phyloP scores from a whole-genome alignment of 2,888 invertebrate genomes.

The Fragum whitleyi region DNA sequence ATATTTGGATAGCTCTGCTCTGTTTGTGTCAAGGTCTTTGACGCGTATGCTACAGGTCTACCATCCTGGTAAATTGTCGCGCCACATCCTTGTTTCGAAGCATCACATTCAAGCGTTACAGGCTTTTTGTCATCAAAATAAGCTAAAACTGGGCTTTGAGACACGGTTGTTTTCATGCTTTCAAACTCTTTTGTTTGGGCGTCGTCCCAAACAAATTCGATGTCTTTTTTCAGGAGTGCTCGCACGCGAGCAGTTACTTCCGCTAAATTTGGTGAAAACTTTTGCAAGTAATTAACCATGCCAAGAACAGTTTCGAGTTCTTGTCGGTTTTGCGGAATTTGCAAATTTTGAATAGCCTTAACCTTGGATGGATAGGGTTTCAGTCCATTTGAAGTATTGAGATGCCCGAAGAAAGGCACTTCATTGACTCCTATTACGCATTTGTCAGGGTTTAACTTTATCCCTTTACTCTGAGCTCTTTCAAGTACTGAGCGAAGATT shows the following conservation, averaged over 20 bases:
- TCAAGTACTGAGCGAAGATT: constrained; percentile 34
- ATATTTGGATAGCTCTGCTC: constrained; percentile 69
- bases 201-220: constrained; percentile 39
- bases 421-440: constrained; percentile 29
- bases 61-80: constrained; percentile 56
- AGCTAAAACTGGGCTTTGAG: constrained; percentile 14
- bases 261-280: too few relatives aligned
- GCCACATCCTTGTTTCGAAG: constrained; percentile 22
- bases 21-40: constrained; percentile 65
- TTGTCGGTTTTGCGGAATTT: constrained; percentile 19
- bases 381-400: constrained; percentile 36
- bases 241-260: constrained; percentile 42
- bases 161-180: constrained; percentile 18
- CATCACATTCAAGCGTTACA: not conserved
- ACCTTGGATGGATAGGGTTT: constrained; percentile 51
- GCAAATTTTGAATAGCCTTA: constrained; percentile 33
- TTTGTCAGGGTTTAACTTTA: constrained; percentile 55
- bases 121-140: too few relatives aligned
- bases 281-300: constrained; percentile 56
- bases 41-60: constrained; percentile 69
- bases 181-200: constrained; percentile 41
- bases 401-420: constrained; percentile 55
- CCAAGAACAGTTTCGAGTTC: constrained; percentile 52
- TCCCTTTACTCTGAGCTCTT: constrained; percentile 21
- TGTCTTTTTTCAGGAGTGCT: constrained; percentile 33